Percentiles rank a stretch among this genome's conserved stretches.
Conservation (phyloP, 2,113 vertebrate genomes). For the human region GRCh38 chr11:15831001-15831500, state of each 20-base stretch:
- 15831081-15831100: conserved; percentile 54
- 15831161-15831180: conserved; percentile 63
- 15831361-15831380: neutral
- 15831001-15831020: conserved; percentile 70
- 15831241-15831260: conserved; percentile 76
- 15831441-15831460: neutral
- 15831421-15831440: neutral
- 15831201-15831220: conserved; percentile 67
- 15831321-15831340: neutral
- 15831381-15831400: neutral
- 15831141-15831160: conserved; percentile 64
- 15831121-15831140: conserved; percentile 68
- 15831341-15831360: neutral
- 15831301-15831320: neutral
- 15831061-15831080: conserved; percentile 57
- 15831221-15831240: conserved; percentile 62
- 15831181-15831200: conserved; percentile 67
- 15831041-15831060: conserved; percentile 72
- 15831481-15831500: neutral
- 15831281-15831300: neutral
- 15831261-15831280: conserved; percentile 32
- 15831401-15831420: neutral
- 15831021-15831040: conserved; percentile 68
- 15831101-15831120: conserved; percentile 54
- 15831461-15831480: neutral